Evolutionary conservation across 2,113 vertebrate species (phyloP).

Genomic region (human (Homo sapiens)): DNA sequence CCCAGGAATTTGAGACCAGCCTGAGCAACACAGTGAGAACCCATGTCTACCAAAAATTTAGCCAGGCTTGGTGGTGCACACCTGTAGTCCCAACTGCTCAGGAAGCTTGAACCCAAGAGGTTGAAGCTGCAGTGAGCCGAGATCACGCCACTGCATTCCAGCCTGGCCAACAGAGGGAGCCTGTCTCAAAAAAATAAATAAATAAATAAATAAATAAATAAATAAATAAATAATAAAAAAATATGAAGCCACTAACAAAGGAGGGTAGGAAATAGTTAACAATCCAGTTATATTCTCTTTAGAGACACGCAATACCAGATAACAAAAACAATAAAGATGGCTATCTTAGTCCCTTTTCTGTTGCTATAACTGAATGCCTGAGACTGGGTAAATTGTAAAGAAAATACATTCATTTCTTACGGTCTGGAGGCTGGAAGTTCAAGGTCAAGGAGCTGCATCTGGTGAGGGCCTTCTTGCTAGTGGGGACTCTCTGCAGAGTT

Average conservation of each 20-base stretch:
- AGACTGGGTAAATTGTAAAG: not conserved
- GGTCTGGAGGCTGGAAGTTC: not conserved
- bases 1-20: no score
- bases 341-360: not conserved
- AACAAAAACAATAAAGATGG: not conserved
- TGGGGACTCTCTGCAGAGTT: not conserved
- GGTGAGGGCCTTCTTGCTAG: not conserved
- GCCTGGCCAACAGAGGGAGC: no score
- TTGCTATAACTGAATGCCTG: not conserved
- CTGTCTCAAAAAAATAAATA: no score
- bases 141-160: no score
- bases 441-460: not conserved
- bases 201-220: no score
- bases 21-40: no score
- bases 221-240: no score
- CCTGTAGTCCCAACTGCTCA: no score
- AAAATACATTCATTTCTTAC: not conserved
- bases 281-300: not conserved
- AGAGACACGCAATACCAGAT: not conserved
- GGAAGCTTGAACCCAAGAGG: no score
- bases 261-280: not conserved
- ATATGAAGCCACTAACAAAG: not conserved
- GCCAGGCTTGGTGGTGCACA: no score
- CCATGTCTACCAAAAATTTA: no score
- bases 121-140: no score